phyloP scores from a whole-genome alignment of 2,113 vertebrate species.

The Mus pahari region DNA sequence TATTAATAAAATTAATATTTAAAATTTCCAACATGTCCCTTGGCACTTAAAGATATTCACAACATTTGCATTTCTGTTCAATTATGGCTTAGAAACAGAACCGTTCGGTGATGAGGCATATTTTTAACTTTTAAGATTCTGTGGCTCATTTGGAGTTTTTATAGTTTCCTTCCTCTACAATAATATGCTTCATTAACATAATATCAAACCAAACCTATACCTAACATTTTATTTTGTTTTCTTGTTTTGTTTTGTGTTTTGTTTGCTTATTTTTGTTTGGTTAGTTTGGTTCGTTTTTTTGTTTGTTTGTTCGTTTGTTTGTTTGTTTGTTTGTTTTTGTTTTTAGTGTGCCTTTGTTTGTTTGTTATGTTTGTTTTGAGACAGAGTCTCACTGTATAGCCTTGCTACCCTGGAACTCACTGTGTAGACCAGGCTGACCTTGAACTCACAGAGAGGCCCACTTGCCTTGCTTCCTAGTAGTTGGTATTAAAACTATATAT shows the following conservation, averaged over 20 bases:
- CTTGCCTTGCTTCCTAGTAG: background rate
- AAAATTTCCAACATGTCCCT: background rate
- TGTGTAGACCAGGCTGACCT: background rate
- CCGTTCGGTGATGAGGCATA: background rate
- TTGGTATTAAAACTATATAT: background rate
- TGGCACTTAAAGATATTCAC: background rate
- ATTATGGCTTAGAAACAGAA: background rate
- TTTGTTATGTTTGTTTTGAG: background rate
- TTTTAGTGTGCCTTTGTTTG: background rate
- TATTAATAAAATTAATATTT: background rate
- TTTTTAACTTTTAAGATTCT: conserved; percentile 19
- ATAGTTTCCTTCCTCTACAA: background rate
- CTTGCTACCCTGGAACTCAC: background rate
- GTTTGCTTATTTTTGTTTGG: background rate
- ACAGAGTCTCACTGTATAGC: background rate
- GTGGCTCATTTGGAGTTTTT: background rate
- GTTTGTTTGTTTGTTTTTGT: too few species aligned
- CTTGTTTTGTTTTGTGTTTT: background rate
- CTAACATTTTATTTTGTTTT: background rate
- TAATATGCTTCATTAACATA: background rate
- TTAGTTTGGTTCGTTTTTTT: background rate
- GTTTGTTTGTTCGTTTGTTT: background rate
- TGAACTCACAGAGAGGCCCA: background rate
- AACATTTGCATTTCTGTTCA: background rate
- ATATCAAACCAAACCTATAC: background rate